Conservation (phyloP, 2,888 invertebrate genomes). For the Protodeltote pygarga region DNA sequence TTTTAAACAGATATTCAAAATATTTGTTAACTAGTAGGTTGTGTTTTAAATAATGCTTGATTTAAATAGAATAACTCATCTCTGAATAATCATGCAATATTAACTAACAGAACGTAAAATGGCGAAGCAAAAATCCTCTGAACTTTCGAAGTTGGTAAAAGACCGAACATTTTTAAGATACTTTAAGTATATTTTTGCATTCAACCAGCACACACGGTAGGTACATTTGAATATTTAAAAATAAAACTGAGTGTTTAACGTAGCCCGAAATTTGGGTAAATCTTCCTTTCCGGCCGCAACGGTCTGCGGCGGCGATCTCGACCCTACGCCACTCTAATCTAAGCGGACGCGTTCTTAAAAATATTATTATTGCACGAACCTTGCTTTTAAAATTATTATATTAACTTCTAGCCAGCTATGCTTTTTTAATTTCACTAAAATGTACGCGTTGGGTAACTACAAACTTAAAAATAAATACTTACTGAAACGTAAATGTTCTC, state of each 20-base stretch:
- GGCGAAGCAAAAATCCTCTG: constrained; percentile 2
- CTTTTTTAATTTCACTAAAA: constrained; percentile 36
- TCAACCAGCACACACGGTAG: constrained; percentile 25
- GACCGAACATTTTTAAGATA: constrained; percentile 18
- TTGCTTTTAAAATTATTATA: constrained; percentile 49
- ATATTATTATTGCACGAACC: constrained; percentile 55
- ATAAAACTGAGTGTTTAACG: constrained; percentile 63
- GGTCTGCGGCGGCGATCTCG: constrained; percentile 51
- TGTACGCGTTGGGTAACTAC: constrained; percentile 24
- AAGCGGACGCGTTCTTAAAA: constrained; percentile 60
- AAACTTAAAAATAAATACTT: too few relatives aligned
- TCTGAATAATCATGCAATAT: not conserved
- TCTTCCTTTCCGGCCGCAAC: constrained; percentile 76
- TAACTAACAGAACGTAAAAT: constrained; percentile 12
- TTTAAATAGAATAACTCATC: not conserved
- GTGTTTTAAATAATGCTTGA: not conserved
- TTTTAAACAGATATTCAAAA: too few relatives aligned
- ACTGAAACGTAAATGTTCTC: too few relatives aligned
- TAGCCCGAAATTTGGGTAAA: constrained; percentile 68
- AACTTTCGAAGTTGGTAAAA: constrained; percentile 2
- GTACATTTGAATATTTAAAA: constrained; percentile 64
- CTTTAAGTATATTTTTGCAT: constrained; percentile 19
- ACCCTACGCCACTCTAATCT: constrained; percentile 60
- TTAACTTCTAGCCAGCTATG: constrained; percentile 35
- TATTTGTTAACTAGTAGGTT: too few relatives aligned